A percentile compares a stretch with the other conserved stretches of the same genome.
These are phyloP conservation scores for Cinara cedri DNA, from an alignment of 2,888 invertebrate species.

Conservation along the genomic window DNA sequence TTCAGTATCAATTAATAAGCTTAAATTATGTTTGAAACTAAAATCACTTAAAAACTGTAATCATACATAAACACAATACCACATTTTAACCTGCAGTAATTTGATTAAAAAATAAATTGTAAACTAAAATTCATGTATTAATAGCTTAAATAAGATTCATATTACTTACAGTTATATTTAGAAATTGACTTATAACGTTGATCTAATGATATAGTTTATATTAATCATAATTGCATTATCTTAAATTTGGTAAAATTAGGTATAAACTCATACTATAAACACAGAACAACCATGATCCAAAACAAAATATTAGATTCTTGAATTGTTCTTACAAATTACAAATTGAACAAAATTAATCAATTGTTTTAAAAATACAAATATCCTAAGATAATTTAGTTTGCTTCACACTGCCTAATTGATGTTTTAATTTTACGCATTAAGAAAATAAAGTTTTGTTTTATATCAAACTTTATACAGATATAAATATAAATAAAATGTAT, in stretches of 20 bases:
- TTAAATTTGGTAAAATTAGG: slow-evolving; percentile 35
- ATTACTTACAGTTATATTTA: neutral
- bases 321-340: slow-evolving; percentile 5
- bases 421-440: neutral
- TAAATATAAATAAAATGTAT: slow-evolving; percentile 19
- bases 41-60: neutral
- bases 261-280: neutral
- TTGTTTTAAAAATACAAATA: neutral
- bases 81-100: neutral
- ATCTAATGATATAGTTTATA: neutral
- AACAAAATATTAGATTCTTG: neutral
- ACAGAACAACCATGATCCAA: neutral
- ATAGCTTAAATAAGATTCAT: neutral
- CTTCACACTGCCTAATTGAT: neutral
- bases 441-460: neutral
- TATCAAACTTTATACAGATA: neutral
- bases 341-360: slow-evolving; percentile 20
- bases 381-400: neutral
- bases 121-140: neutral
- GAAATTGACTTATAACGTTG: neutral
- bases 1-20: neutral
- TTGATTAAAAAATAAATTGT: neutral
- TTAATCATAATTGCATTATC: neutral
- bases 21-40: neutral
- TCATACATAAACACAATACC: neutral